These are phyloP conservation scores for Climacteris rufus DNA, from an alignment of 2,113 vertebrate species.

Conservation along the genomic window DNA sequence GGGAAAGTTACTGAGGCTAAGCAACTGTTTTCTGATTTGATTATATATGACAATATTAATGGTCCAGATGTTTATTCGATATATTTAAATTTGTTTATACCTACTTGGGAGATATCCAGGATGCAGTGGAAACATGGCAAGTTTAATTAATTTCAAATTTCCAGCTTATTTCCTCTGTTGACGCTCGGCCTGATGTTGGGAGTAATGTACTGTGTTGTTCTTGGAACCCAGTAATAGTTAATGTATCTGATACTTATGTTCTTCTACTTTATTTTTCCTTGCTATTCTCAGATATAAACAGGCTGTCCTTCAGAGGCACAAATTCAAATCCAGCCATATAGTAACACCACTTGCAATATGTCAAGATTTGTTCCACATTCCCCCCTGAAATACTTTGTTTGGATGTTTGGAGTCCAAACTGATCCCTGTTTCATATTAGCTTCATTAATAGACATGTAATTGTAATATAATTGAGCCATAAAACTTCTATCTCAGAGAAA, in stretches of 20 bases:
- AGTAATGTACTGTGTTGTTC: neutral
- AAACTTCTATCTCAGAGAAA: neutral
- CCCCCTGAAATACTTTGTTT: neutral
- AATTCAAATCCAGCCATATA: neutral
- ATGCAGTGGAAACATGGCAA: slow-evolving; percentile 14
- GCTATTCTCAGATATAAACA: neutral
- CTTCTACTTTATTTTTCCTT: neutral
- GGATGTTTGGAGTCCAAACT: neutral
- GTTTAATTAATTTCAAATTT: slow-evolving; percentile 50
- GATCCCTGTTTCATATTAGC: neutral
- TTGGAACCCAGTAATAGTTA: neutral
- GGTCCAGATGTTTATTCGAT: neutral
- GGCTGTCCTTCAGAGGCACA: neutral
- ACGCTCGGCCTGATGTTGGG: neutral
- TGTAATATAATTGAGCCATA: neutral
- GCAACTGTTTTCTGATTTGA: neutral
- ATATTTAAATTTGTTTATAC: slow-evolving; percentile 49
- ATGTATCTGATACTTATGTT: neutral
- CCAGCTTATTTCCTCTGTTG: slow-evolving; percentile 8
- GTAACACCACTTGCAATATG: neutral
- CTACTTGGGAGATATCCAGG: slow-evolving; percentile 16
- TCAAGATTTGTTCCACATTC: neutral
- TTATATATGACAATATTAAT: neutral
- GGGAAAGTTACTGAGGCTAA: neutral
- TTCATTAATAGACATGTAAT: neutral